These are phyloP conservation scores for Nymphalis io DNA, from an alignment of 1,140 invertebrate genomes.

Conservation along the genomic window DNA sequence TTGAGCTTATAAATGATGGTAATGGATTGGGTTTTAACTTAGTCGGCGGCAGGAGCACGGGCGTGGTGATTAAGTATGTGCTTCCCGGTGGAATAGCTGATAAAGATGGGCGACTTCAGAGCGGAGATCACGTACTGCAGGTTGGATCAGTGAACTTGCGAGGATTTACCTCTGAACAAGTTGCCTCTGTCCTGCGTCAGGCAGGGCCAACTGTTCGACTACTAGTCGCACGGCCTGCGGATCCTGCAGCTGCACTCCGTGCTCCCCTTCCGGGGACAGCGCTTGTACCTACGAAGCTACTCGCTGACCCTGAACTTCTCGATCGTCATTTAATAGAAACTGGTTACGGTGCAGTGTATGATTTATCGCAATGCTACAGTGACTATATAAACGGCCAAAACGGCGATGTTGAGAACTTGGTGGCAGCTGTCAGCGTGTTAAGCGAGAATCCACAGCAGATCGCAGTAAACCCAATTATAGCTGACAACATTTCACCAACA, in stretches of 20 bases:
- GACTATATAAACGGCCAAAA: conserved; percentile 73
- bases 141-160: conserved; percentile 95
- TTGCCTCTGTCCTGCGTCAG: conserved; percentile 94
- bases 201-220: conserved; percentile 92
- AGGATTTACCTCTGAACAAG: conserved; percentile 95
- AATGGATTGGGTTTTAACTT: conserved; percentile 93
- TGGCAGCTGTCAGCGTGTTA: conserved; percentile 73
- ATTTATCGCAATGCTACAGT: conserved; percentile 73
- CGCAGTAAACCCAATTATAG: conserved; percentile 71
- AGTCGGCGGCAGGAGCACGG: conserved; percentile 95
- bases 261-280: conserved; percentile 83
- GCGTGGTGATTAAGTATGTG: conserved; percentile 98
- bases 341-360: conserved; percentile 81
- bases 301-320: conserved; percentile 90
- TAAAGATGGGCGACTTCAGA: conserved; percentile 92
- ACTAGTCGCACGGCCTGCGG: conserved; percentile 93
- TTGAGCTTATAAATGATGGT: conserved; percentile 93
- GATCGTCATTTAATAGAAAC: conserved; percentile 88
- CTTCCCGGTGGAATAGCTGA: conserved; percentile 95
- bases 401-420: conserved; percentile 64
- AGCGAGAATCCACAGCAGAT: conserved; percentile 76
- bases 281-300: conserved; percentile 90
- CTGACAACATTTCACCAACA: conserved; percentile 65
- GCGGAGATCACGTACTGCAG: conserved; percentile 96
- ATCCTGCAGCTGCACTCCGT: conserved; percentile 85